phyloP scores from a whole-genome alignment of 2,113 vertebrate genomes.

The Corythornis madagascariensis region DNA sequence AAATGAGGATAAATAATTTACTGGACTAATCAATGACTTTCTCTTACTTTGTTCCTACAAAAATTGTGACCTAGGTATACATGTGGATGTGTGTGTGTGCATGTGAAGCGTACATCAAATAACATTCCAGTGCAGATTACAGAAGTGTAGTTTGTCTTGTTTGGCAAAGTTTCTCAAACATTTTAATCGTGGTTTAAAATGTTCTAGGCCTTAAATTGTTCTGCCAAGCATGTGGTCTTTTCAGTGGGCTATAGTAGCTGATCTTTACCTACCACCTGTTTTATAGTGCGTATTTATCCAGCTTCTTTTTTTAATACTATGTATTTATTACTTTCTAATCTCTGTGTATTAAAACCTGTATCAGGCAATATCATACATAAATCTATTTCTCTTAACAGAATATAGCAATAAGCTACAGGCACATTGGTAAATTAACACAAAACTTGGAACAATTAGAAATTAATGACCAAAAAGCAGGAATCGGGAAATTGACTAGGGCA shows the following conservation, averaged over 20 bases:
- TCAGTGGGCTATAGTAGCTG: background rate
- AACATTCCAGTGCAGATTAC: constrained; percentile 37
- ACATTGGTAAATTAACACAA: background rate
- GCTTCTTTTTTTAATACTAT: background rate
- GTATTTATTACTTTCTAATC: background rate
- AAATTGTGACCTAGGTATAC: background rate
- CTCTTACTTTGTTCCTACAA: background rate
- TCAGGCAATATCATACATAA: background rate
- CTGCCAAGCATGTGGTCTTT: background rate
- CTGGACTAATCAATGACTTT: background rate
- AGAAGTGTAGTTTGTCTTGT: background rate
- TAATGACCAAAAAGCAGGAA: background rate
- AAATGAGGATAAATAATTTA: constrained; percentile 4
- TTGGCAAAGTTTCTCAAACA: background rate
- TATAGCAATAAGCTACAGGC: background rate
- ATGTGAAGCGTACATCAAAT: background rate
- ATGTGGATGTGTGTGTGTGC: background rate
- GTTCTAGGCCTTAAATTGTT: background rate
- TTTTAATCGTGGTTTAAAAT: background rate
- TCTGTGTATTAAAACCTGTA: background rate
- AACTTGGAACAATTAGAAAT: background rate
- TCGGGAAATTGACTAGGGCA: background rate
- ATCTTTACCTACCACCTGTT: background rate
- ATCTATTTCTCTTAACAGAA: background rate
- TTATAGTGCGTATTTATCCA: background rate